These are phyloP conservation scores for Coptotermes formosanus DNA, from an alignment of 1,140 invertebrate species.

Conservation along the genomic window DNA sequence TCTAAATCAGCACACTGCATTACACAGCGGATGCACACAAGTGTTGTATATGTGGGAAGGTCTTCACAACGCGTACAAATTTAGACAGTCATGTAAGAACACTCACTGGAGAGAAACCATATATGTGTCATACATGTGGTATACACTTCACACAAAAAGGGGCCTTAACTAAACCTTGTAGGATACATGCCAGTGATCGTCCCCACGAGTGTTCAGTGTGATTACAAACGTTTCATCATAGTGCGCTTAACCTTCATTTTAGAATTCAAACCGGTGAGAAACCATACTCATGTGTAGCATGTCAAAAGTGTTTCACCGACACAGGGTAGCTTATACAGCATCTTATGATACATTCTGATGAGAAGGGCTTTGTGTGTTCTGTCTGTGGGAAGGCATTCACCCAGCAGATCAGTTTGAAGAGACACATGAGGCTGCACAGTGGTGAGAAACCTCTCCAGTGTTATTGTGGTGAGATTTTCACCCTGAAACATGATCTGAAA, in stretches of 20 bases:
- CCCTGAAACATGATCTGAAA: background rate
- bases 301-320: background rate
- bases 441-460: background rate
- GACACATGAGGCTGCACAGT: conserved; percentile 6
- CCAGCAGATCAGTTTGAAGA: background rate
- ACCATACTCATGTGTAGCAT: background rate
- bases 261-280: background rate
- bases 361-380: background rate
- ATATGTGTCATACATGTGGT: background rate
- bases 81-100: background rate
- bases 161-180: background rate
- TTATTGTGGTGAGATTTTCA: background rate
- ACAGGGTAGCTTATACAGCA: background rate
- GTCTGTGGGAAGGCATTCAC: conserved; percentile 14
- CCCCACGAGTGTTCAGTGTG: background rate
- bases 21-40: background rate
- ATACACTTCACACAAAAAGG: background rate
- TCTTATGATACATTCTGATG: background rate
- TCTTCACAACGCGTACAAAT: background rate
- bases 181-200: background rate
- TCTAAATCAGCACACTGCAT: background rate
- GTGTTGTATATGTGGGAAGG: background rate
- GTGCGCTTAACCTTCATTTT: background rate
- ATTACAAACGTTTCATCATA: background rate
- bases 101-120: background rate